Evolutionary conservation across 2,888 invertebrate genomes (phyloP).

Genomic region (Orthosia incerta): DNA sequence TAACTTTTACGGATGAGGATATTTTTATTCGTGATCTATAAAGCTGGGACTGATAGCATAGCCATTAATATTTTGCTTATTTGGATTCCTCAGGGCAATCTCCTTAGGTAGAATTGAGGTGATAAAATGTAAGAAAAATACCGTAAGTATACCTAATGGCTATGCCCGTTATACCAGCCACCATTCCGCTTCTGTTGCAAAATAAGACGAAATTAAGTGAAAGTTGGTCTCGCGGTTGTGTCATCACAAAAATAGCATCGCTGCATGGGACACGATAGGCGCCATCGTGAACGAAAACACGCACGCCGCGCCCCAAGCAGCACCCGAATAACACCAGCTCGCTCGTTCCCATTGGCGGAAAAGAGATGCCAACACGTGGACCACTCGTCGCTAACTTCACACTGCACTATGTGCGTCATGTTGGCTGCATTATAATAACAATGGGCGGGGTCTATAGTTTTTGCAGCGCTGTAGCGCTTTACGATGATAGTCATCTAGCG

Average conservation of each 20-base stretch:
- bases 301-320: slow-evolving; percentile 59
- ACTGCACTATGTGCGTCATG: slow-evolving; percentile 83
- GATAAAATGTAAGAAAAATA: slow-evolving; percentile 36
- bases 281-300: slow-evolving; percentile 51
- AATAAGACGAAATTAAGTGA: slow-evolving; percentile 73
- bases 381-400: slow-evolving; percentile 79
- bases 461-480: slow-evolving; percentile 77
- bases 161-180: slow-evolving; percentile 40
- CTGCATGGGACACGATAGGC: slow-evolving; percentile 55
- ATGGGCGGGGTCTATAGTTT: slow-evolving; percentile 78
- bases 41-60: background rate
- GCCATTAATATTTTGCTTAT: background rate
- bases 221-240: slow-evolving; percentile 71
- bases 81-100: background rate
- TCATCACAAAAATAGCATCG: slow-evolving; percentile 71
- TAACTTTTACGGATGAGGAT: background rate
- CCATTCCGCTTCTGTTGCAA: slow-evolving; percentile 61
- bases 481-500: background rate
- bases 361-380: slow-evolving; percentile 70
- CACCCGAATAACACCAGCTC: slow-evolving; percentile 63
- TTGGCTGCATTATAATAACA: slow-evolving; percentile 90
- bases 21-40: slow-evolving; percentile 6
- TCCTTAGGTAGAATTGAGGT: background rate
- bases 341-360: slow-evolving; percentile 63
- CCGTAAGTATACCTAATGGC: slow-evolving; percentile 30